Percentiles rank a stretch among this genome's conserved stretches.
phyloP scores from a whole-genome alignment of 2,888 invertebrate genomes.

The Drosophila hamatofila region DNA sequence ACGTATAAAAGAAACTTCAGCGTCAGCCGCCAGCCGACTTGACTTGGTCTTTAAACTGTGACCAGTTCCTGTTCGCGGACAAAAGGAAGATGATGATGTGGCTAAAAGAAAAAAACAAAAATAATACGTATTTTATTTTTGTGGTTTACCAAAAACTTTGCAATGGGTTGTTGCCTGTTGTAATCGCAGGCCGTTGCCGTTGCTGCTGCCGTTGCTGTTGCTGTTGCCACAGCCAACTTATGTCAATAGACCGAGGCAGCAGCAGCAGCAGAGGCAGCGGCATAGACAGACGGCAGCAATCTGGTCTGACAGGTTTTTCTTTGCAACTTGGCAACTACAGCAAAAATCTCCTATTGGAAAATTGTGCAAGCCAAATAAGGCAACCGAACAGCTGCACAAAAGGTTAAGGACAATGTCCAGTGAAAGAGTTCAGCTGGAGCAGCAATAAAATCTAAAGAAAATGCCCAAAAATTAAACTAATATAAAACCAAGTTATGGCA shows the following conservation, averaged over 20 bases:
- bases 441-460: neutral
- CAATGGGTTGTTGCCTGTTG: constrained; percentile 52
- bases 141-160: constrained; percentile 47
- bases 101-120: constrained; percentile 37
- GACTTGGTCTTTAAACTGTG: constrained; percentile 56
- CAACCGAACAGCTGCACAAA: constrained; percentile 61
- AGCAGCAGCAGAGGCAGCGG: constrained; percentile 13
- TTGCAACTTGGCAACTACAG: constrained; percentile 19
- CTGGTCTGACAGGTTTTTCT: constrained; percentile 68
- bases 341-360: constrained; percentile 41
- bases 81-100: constrained; percentile 77
- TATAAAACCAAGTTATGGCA: neutral
- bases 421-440: neutral
- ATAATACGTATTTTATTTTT: constrained; percentile 48
- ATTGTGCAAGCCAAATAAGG: constrained; percentile 62
- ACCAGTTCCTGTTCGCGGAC: constrained; percentile 77
- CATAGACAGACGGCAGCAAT: constrained; percentile 59
- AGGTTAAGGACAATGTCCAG: constrained; percentile 70
- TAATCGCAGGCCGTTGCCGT: constrained; percentile 64
- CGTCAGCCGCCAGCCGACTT: constrained; percentile 28
- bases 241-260: constrained; percentile 62
- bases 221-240: constrained; percentile 59
- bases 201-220: constrained; percentile 23
- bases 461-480: neutral
- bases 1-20: constrained; percentile 63